Conservation (phyloP, 2,888 invertebrate genomes). For the Megastigmus dorsalis region DNA sequence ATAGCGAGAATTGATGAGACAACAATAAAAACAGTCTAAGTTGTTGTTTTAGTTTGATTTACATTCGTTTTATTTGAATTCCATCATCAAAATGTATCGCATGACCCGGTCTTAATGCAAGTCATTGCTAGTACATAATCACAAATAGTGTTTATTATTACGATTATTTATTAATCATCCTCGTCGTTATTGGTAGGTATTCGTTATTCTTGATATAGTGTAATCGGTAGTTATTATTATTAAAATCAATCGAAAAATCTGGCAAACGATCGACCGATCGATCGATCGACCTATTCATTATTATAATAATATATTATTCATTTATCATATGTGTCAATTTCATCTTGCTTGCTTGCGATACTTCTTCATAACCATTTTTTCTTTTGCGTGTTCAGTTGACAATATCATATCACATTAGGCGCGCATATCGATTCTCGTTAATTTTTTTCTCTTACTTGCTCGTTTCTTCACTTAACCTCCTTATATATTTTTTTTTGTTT, state of each 20-base stretch:
- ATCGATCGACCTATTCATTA: constrained; percentile 48
- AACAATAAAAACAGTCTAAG: constrained; percentile 69
- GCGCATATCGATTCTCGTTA: constrained; percentile 56
- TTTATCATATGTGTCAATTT: constrained; percentile 52
- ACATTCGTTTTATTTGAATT: constrained; percentile 74
- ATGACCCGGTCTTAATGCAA: constrained; percentile 73
- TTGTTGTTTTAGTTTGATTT: constrained; percentile 72
- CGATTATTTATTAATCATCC: constrained; percentile 71
- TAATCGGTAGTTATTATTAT: constrained; percentile 58
- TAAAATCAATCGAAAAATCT: constrained; percentile 62
- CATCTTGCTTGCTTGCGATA: constrained; percentile 52
- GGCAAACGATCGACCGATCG: constrained; percentile 61
- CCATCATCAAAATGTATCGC: constrained; percentile 73
- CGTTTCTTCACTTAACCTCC: constrained; percentile 58
- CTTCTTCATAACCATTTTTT: constrained; percentile 55
- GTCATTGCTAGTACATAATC: constrained; percentile 73
- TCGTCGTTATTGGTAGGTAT: constrained; percentile 67
- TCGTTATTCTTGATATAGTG: constrained; percentile 59
- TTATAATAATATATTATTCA: constrained; percentile 52
- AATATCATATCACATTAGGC: constrained; percentile 63
- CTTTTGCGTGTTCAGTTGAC: constrained; percentile 60
- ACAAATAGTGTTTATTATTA: constrained; percentile 72
- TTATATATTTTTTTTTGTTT: constrained; percentile 55
- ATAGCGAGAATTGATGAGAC: constrained; percentile 54
- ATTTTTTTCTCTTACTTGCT: constrained; percentile 53